Base-by-base conservation (phyloP, 2,113 vertebrate genomes). In the Chlamydotis undulata region DNA sequence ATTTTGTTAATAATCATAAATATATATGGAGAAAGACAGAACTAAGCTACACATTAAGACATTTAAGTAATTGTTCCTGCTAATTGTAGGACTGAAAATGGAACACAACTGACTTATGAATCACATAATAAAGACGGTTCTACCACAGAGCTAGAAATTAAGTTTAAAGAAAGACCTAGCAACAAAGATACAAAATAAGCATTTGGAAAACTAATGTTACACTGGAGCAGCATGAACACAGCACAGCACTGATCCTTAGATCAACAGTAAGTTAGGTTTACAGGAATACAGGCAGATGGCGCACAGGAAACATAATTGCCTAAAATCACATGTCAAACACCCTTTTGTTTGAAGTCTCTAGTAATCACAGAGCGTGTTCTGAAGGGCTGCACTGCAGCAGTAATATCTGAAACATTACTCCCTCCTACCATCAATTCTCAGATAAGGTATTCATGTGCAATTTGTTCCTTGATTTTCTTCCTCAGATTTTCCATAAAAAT, bases 361-460 rank as follows among this genome's bases (percentile, higher is more conserved):
- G 71, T 43, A 93, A 90, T 24, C 86, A 85, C 37, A 37, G 22
- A 86, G 50, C 2, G 0, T 59, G 35, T 70, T 63, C 79, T 60
- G 52, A 91, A 89, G 73, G 69, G 69, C 91, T 6, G 73, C 83
- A 92, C 60, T 92, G 95, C 91, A 94, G 89, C 5, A 90, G 39
- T 15, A 56, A 56, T n/a, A 61, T 67, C 4, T 80, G 87, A 93
- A 94, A 69, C 63, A 55, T 57, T 47, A 80, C 47, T 81, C 59
- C 56, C 52, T 80, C 71, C 29, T 23, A 50, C 29, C 45, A 88
- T 33, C 52, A 59, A 19, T 87, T 80, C 71, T 64, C 37, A 83
- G 33, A 78, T 23, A 70, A 68, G 80, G 31, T 31, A 80, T 31
- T 67, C 15, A n/a, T 4, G 5, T 10, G 37, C 23, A 63, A 59